Conservation (phyloP, 2,797 vertebrate genomes). For the Distichodus sexfasciatus region DNA sequence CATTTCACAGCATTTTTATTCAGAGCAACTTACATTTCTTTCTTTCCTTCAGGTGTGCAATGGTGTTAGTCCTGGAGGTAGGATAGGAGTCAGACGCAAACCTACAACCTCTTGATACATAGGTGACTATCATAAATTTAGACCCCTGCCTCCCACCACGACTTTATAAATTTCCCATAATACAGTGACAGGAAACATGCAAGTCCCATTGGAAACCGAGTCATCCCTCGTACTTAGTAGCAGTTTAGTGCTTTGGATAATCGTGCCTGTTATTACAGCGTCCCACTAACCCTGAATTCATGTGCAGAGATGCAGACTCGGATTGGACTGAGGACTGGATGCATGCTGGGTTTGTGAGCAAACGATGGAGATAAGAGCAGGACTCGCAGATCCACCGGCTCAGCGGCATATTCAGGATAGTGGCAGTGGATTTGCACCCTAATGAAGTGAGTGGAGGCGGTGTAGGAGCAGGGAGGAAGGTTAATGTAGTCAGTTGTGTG, state of each 20-base stretch:
- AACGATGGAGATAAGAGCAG: slow-evolving; percentile 3
- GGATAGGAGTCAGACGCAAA: too few relatives aligned
- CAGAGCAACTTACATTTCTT: too few relatives aligned
- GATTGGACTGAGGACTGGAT: slow-evolving; percentile 12
- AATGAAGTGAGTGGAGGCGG: slow-evolving; percentile 30
- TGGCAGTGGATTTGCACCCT: slow-evolving; percentile 37
- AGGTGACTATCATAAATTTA: too few relatives aligned
- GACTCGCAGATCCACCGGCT: not conserved
- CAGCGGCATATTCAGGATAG: slow-evolving; percentile 21
- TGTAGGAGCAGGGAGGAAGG: not conserved
- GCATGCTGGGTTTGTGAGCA: slow-evolving; percentile 1
- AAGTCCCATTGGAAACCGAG: too few relatives aligned
- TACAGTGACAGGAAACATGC: not conserved
- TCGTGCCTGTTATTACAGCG: not conserved
- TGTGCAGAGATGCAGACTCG: not conserved
- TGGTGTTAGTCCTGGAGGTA: too few relatives aligned
- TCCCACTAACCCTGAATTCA: slow-evolving; percentile 16
- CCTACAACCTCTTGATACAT: too few relatives aligned
- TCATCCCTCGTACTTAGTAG: slow-evolving; percentile 11
- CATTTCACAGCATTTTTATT: too few relatives aligned
- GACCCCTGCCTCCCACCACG: too few relatives aligned
- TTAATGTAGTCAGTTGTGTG: slow-evolving; percentile 27
- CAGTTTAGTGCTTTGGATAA: not conserved
- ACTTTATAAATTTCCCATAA: not conserved
- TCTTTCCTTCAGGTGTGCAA: too few relatives aligned